Percentiles rank a stretch among this genome's conserved stretches.
Conservation (phyloP, 2,113 vertebrate genomes). For the Microtus oregoni region DNA sequence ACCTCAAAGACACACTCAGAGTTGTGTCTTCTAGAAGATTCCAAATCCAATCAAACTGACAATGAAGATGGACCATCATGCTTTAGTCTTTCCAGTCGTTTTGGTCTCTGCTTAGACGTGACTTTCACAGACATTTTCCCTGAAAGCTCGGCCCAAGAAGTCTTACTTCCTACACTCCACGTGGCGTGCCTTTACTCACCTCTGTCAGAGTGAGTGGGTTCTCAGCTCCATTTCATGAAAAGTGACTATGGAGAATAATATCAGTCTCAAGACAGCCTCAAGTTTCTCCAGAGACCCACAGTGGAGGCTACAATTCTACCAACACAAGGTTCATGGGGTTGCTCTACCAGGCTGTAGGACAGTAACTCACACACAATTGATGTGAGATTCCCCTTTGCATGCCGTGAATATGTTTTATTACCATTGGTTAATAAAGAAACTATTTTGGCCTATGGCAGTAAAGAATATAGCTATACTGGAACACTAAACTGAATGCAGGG, state of each 20-base stretch:
- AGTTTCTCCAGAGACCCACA: not conserved
- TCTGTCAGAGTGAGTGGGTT: too few relatives aligned
- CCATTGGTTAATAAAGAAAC: too few relatives aligned
- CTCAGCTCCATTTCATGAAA: not conserved
- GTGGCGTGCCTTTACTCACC: not conserved
- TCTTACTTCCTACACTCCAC: too few relatives aligned
- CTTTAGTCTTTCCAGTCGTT: not conserved
- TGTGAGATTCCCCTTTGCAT: too few relatives aligned
- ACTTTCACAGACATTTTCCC: not conserved
- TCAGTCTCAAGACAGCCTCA: not conserved
- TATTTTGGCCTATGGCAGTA: too few relatives aligned
- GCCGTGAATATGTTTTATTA: too few relatives aligned
- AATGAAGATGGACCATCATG: not conserved
- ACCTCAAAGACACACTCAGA: not conserved
- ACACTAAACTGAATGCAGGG: too few relatives aligned
- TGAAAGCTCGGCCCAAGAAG: not conserved
- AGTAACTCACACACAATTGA: not conserved
- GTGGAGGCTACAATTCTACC: not conserved
- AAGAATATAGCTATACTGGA: too few relatives aligned
- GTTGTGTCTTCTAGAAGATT: not conserved
- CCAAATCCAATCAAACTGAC: not conserved
- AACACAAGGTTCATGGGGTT: not conserved
- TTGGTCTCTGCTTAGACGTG: not conserved
- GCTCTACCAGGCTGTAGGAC: not conserved
- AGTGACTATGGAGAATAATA: not conserved